Evolutionary conservation across 2,888 invertebrate genomes (phyloP).

Genomic region (Morpho deidamia): DNA sequence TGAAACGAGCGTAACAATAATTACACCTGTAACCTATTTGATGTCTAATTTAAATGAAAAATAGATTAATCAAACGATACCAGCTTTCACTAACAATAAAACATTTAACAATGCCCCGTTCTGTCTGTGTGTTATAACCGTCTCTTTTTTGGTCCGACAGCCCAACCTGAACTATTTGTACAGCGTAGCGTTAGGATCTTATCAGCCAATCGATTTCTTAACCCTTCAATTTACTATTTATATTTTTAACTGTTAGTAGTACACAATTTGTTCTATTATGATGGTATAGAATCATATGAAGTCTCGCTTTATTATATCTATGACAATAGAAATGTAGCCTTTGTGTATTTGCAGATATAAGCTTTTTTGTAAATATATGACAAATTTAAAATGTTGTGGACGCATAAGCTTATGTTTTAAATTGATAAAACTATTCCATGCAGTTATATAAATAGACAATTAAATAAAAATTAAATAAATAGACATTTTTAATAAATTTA

Average conservation of each 20-base stretch:
- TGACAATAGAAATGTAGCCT: too few species aligned
- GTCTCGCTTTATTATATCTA: background rate
- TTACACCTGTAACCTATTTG: constrained; percentile 56
- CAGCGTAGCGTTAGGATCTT: constrained; percentile 55
- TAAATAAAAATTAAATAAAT: too few species aligned
- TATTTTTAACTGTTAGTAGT: constrained; percentile 50
- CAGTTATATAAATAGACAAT: too few species aligned
- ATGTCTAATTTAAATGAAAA: constrained; percentile 66
- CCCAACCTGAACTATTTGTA: constrained; percentile 68
- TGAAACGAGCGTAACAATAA: constrained; percentile 57
- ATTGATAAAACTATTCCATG: too few species aligned
- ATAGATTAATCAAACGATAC: constrained; percentile 71
- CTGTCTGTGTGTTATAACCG: constrained; percentile 59
- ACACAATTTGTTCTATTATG: constrained; percentile 22
- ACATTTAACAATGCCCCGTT: constrained; percentile 66
- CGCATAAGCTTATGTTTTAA: too few species aligned
- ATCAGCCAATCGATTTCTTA: constrained; percentile 65
- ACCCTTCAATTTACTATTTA: constrained; percentile 69
- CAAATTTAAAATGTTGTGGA: too few species aligned
- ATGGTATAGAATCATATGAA: background rate
- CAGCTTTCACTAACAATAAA: constrained; percentile 61
- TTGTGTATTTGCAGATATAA: too few species aligned
- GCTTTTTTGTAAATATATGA: too few species aligned
- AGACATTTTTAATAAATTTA: too few species aligned
- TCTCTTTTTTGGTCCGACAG: constrained; percentile 44